Base-by-base conservation (phyloP, 2,888 invertebrate genomes). In the Eristalis arbustorum region DNA sequence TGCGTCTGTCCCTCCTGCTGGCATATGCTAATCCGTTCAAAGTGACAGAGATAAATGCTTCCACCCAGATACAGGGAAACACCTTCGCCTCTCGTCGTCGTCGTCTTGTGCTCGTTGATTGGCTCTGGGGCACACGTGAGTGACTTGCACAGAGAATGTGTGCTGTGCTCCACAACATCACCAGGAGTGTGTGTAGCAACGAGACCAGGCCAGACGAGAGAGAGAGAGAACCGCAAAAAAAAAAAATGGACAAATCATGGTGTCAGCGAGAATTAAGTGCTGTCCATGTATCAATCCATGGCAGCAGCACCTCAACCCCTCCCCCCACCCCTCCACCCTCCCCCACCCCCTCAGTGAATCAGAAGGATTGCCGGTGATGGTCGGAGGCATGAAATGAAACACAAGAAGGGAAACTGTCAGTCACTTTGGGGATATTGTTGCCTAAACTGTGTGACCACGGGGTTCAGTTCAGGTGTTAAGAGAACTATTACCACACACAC, bases 31-130 rank as follows among this genome's bases (percentile, higher is more conserved):
- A 83, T 87, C 87, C 87, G 78, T 83, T 75, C 75, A 59, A 87
- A 79, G 71, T 87, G 87, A 87, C 87, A 87, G 79, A 87, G 83
- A 87, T 87, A 83, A 87, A 87, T 87, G 79, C 87, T 83, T 83
- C 75, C 72, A 75, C 42, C 83, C 67, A 83, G 83, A 71, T 71
- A 25, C 56, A 31, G 22, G 66, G 57, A 75, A 83, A 78, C 82
- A 83, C 78, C 87, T 87, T 67, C 71, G 77, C 80, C 76, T 64
- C 28, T 42, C 34, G 62, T 49, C 40, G 25, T 63, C 18, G 23
- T 69, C 25, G 13, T n/a, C 18, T 61, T 49, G 22, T 37, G 11
- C 62, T 62, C 61, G 40, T 6, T 76, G 77, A 85, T 85, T 85
- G 66, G 77, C 81, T 74, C 25, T 62, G 49, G 77, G 69, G 73